Evolutionary conservation across 2,888 invertebrate species (phyloP).

Genomic region (Cantharis lateralis): DNA sequence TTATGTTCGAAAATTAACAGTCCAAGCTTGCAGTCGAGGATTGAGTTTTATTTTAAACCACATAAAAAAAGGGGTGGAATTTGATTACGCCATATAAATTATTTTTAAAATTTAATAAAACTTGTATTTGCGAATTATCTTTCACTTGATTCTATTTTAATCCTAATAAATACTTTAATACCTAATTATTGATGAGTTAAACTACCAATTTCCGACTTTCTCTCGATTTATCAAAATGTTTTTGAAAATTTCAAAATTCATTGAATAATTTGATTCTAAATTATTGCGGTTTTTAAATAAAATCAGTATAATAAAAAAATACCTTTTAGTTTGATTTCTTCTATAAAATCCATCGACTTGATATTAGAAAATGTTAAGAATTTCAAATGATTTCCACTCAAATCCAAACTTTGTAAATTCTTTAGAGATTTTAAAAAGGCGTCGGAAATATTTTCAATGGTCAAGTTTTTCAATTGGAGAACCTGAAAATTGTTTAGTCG

Average conservation of each 20-base stretch:
- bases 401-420: conserved; percentile 35
- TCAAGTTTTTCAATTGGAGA: conserved; percentile 34
- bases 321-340: conserved; percentile 29
- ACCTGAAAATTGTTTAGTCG: conserved; percentile 23
- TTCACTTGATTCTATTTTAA: not conserved
- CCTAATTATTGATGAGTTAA: no score
- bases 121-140: not conserved
- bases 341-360: conserved; percentile 8
- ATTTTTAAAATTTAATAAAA: not conserved
- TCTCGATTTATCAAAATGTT: no score
- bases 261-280: no score
- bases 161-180: not conserved
- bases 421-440: conserved; percentile 31
- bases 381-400: conserved; percentile 32
- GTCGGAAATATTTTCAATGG: conserved; percentile 32
- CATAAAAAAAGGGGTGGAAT: not conserved
- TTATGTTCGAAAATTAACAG: not conserved
- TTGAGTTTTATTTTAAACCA: not conserved
- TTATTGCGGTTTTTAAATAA: no score
- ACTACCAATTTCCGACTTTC: no score
- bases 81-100: not conserved
- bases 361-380: not conserved
- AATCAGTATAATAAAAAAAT: no score
- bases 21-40: not conserved
- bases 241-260: no score